Evolutionary conservation across 1,140 invertebrate species (phyloP).

Genomic region (Zaprionus camerounensis): DNA sequence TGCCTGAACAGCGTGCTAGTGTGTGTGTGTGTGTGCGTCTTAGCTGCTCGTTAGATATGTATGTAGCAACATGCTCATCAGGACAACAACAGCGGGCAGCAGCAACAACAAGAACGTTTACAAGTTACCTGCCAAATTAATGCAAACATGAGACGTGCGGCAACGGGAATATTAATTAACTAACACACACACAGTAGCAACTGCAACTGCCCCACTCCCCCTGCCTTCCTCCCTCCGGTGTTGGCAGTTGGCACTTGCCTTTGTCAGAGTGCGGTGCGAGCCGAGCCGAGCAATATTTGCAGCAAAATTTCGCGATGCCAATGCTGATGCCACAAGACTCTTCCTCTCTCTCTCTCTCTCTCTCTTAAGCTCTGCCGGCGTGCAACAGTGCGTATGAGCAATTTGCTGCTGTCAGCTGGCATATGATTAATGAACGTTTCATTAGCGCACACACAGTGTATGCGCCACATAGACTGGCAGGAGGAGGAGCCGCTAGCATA

Average conservation of each 20-base stretch:
- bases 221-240: conserved; percentile 19
- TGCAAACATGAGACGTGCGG: conserved; percentile 82
- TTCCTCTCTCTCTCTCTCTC: neutral
- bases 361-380: conserved; percentile 34
- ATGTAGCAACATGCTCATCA: conserved; percentile 55
- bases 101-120: conserved; percentile 73
- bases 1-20: conserved; percentile 12
- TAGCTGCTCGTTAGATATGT: conserved; percentile 73
- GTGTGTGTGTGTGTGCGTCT: conserved; percentile 23
- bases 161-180: conserved; percentile 81
- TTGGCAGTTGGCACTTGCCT: conserved; percentile 69
- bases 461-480: neutral
- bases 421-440: conserved; percentile 81
- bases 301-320: conserved; percentile 22
- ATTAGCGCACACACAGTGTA: conserved; percentile 54
- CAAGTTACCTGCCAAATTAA: conserved; percentile 83
- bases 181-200: conserved; percentile 49
- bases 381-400: conserved; percentile 49
- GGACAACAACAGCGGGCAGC: conserved; percentile 31
- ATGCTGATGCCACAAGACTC: conserved; percentile 15
- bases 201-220: neutral
- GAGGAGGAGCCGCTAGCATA: neutral
- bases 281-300: conserved; percentile 27
- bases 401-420: conserved; percentile 53
- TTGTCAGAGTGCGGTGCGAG: conserved; percentile 49